A percentile compares a stretch with the other conserved stretches of the same genome.
Evolutionary conservation across 1,140 invertebrate genomes (phyloP).

Genomic region (Asobara japonica): DNA sequence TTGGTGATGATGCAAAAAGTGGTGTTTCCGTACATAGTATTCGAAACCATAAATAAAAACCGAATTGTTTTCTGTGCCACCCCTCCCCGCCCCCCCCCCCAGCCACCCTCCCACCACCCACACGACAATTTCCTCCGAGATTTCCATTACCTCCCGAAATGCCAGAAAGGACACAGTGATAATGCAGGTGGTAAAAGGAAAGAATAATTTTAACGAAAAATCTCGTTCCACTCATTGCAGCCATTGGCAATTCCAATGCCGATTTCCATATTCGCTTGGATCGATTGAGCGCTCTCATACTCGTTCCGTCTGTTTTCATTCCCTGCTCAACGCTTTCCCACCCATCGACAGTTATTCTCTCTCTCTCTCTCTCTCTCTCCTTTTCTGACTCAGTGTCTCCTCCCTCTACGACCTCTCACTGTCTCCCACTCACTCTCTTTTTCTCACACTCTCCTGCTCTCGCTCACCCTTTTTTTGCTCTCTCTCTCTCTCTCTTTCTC

Average conservation of each 20-base stretch:
- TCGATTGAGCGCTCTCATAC: conserved; percentile 22
- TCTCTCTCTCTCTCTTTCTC: too few species aligned
- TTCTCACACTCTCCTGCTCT: too few species aligned
- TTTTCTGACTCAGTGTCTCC: neutral
- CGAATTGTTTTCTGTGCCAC: too few species aligned
- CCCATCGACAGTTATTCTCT: neutral
- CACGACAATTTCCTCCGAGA: too few species aligned
- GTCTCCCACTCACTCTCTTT: too few species aligned
- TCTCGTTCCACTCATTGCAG: neutral
- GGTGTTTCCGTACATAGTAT: too few species aligned
- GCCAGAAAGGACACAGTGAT: neutral
- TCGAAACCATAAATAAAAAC: too few species aligned
- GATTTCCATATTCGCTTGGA: conserved; percentile 28
- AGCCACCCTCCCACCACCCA: too few species aligned
- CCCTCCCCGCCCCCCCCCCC: too few species aligned
- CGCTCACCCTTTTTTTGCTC: too few species aligned
- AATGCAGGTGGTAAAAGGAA: neutral
- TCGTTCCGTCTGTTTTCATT: conserved; percentile 13
- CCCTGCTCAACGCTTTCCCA: neutral
- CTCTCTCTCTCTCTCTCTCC: neutral
- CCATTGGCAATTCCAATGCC: conserved; percentile 27
- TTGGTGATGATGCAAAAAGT: too few species aligned
- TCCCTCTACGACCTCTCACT: too few species aligned
- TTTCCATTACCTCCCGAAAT: neutral
- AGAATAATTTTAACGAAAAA: conserved; percentile 1